Conservation (phyloP, 1,140 invertebrate species). For the Nixonia krombeini region DNA sequence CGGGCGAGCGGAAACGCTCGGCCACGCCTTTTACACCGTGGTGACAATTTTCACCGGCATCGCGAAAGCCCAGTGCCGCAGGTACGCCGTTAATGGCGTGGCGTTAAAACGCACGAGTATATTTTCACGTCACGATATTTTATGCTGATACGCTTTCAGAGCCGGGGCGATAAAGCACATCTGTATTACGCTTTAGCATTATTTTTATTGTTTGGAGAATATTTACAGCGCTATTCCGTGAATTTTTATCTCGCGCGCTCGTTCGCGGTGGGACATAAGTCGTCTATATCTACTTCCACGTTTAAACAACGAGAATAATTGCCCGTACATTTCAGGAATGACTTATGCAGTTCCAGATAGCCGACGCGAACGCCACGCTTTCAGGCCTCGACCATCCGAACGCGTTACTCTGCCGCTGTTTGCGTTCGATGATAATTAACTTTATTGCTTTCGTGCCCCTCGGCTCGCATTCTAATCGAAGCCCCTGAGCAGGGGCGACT, state of each 20-base stretch:
- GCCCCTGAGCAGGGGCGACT: too few species aligned
- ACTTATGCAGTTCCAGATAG: slow-evolving; percentile 31
- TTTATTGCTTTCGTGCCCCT: too few species aligned
- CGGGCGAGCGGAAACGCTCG: too few species aligned
- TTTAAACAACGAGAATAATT: slow-evolving; percentile 34
- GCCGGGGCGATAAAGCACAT: slow-evolving; percentile 28
- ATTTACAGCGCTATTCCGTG: slow-evolving; percentile 32
- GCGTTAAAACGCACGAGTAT: slow-evolving; percentile 15
- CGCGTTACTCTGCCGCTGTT: slow-evolving; percentile 7
- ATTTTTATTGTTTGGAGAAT: slow-evolving; percentile 38
- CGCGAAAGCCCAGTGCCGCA: not conserved
- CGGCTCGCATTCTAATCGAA: too few species aligned
- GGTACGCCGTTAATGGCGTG: slow-evolving; percentile 10
- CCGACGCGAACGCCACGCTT: slow-evolving; percentile 18
- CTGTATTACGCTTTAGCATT: slow-evolving; percentile 29
- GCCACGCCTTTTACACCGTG: too few species aligned
- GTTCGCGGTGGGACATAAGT: slow-evolving; percentile 34
- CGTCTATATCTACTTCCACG: slow-evolving; percentile 31
- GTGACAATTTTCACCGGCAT: too few species aligned
- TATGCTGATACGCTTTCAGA: slow-evolving; percentile 21
- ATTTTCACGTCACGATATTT: slow-evolving; percentile 16
- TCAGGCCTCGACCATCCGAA: slow-evolving; percentile 6
- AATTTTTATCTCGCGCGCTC: slow-evolving; percentile 32
- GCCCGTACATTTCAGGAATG: slow-evolving; percentile 28
- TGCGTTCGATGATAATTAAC: not conserved